These are phyloP conservation scores for Spheniscus mendiculus DNA, from an alignment of 2,113 vertebrate genomes.

Conservation along the genomic window DNA sequence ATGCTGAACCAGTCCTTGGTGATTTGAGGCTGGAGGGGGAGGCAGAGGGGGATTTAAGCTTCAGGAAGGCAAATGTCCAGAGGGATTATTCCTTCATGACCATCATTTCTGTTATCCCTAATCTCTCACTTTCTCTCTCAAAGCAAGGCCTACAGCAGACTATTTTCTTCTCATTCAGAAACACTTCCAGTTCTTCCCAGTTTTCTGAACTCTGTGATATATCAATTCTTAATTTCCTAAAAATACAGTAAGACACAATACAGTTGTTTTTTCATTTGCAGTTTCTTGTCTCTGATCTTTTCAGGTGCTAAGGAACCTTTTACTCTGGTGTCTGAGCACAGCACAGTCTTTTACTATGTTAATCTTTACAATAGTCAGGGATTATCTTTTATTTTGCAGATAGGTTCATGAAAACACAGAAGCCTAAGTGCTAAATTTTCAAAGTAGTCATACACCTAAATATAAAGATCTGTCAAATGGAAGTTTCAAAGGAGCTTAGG, in stretches of 20 bases:
- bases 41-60: conserved; percentile 26
- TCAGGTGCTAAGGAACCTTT: background rate
- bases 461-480: background rate
- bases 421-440: background rate
- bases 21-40: conserved; percentile 4
- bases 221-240: background rate
- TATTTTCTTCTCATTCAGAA: background rate
- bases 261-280: background rate
- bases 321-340: background rate
- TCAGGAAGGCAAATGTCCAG: background rate
- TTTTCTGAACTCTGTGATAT: background rate
- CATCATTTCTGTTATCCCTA: background rate
- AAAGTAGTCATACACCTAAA: background rate
- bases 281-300: background rate
- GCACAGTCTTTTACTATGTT: background rate
- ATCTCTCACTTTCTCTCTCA: background rate
- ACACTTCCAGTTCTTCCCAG: background rate
- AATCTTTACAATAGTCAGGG: background rate
- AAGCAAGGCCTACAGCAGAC: background rate
- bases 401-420: background rate
- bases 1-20: background rate
- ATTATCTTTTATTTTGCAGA: background rate
- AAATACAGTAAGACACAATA: background rate
- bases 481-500: background rate
- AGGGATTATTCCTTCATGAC: conserved; percentile 33